Evolutionary conservation across 1,140 invertebrate species (phyloP), one percentile per base, ranked within the genome.

Genomic region (Trichonephila clavata): DNA sequence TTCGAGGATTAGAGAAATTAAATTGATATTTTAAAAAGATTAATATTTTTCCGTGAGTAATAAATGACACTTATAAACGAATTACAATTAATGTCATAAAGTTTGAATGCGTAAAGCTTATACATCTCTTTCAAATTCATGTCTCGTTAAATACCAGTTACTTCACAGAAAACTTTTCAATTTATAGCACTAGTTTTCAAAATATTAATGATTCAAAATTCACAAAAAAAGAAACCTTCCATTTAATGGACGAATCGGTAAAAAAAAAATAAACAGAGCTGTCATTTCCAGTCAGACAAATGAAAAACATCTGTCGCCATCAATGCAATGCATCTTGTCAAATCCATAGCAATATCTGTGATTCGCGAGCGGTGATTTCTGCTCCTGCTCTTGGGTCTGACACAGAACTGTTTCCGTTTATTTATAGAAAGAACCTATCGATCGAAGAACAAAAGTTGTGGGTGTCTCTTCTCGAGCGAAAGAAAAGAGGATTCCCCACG

Each of bases 401-500:
- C 50, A 50, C 50, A 50, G 50, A 13, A 21, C 21, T 65, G 63
- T 65, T 68, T 68, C 77, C 39, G 77, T 81, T 81, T 81, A 81
- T 81, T 81, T 81, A 81, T 81, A 81, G 77, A 81, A 81, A 81
- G 43, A 13, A 27, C 4, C 0, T 39, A 81, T 81, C 77, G 77
- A 81, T 81, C 77, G 77, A 3, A 21, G 39, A 81, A 81, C 77
- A 81, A 50, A 81, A 81, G 77, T 81, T 10, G 50, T 10, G 50
- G 16, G 20, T 68, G 20, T 24, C 24, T 20, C 24, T 68, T 68
- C 77, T 10, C 24, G 24, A 43, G 39, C 4, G 7, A 81, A 50
- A 21, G 43, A 27, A 50, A 81, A 18, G 32, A 18, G 77, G 21
- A 81, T 50, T 43, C 43, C 7, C 39, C 7, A 14, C 1, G 8